These are phyloP conservation scores for Phalacrocorax pelagicus DNA, from an alignment of 2,113 vertebrate species.

Conservation along the genomic window DNA sequence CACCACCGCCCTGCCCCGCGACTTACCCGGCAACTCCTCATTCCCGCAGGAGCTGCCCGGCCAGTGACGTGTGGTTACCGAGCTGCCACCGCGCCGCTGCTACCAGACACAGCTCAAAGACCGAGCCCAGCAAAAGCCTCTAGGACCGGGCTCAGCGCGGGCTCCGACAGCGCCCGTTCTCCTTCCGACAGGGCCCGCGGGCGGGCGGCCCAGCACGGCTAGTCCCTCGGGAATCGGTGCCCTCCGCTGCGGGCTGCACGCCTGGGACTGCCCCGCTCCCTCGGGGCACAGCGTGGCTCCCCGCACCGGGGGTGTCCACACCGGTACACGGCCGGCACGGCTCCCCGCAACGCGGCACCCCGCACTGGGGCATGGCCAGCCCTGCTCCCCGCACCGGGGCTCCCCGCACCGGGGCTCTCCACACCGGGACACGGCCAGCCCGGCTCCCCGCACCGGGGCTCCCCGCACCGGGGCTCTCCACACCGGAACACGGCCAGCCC, in stretches of 20 bases:
- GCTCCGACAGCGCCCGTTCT: not conserved
- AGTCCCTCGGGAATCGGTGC: not conserved
- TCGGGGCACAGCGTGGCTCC: not conserved
- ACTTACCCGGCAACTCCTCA: not conserved
- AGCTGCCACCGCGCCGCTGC: not conserved
- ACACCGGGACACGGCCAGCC: too few species aligned
- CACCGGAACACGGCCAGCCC: too few species aligned
- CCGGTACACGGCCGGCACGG: too few species aligned
- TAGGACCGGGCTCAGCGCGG: not conserved
- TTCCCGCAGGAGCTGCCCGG: not conserved
- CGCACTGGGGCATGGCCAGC: too few species aligned
- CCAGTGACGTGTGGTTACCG: not conserved
- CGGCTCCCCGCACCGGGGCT: too few species aligned
- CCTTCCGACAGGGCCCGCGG: not conserved
- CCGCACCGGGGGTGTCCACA: too few species aligned
- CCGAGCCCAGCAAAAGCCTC: not conserved
- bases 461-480: too few species aligned
- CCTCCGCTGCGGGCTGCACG: not conserved
- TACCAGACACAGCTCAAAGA: not conserved
- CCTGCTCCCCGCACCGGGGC: not conserved
- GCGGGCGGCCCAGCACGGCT: not conserved
- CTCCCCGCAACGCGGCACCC: too few species aligned
- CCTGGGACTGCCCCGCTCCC: not conserved
- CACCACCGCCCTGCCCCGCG: rapidly evolving
- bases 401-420: too few species aligned